Evolutionary conservation across 2,797 vertebrate species (phyloP).

Genomic region (Gadopsis bispinosus): DNA sequence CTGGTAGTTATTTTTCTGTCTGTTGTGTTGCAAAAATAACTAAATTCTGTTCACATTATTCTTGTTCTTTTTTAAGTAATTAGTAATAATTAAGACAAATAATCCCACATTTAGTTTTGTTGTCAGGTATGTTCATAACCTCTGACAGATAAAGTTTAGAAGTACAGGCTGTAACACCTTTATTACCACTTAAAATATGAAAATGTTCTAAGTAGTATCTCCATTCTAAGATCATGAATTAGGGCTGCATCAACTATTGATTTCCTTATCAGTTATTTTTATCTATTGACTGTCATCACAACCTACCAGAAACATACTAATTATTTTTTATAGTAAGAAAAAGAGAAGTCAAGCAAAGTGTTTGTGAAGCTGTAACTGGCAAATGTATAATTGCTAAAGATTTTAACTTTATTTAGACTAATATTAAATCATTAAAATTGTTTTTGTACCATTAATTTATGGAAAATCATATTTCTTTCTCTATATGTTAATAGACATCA

Average conservation of each 20-base stretch:
- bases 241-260: neutral
- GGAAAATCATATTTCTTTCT: neutral
- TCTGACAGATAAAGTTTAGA: neutral
- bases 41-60: neutral
- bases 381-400: neutral
- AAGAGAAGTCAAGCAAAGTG: neutral
- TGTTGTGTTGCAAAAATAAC: neutral
- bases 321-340: neutral
- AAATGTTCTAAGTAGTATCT: neutral
- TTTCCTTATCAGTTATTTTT: neutral
- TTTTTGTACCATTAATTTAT: neutral
- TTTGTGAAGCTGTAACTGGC: neutral
- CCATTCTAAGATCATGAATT: neutral
- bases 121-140: neutral
- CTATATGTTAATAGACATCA: neutral
- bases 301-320: neutral
- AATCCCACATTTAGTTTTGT: slow-evolving; percentile 4
- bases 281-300: neutral
- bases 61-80: neutral
- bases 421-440: neutral
- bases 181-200: neutral
- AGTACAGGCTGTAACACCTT: neutral
- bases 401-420: neutral
- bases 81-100: neutral
- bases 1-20: neutral